Evolutionary conservation across 2,113 vertebrate genomes (phyloP).

Genomic region (Promerops cafer): DNA sequence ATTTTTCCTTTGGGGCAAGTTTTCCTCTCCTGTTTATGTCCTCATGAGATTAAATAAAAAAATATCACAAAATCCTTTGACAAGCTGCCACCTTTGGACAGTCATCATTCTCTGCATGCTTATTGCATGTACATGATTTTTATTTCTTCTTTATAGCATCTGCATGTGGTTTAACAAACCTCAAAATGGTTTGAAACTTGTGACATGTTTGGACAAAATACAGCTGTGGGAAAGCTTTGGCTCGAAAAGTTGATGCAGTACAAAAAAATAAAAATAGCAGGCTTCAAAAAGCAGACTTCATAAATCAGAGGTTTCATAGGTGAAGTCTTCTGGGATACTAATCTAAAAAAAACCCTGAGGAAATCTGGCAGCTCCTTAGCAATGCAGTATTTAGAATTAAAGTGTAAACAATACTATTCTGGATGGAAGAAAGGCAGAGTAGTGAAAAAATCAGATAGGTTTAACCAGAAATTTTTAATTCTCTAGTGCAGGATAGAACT

Average conservation of each 20-base stretch:
- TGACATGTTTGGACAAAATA: conserved; percentile 18
- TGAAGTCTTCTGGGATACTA: not conserved
- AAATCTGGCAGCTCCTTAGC: not conserved
- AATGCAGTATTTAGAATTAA: not conserved
- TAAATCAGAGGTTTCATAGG: conserved; percentile 6
- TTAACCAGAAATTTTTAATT: not conserved
- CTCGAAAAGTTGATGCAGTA: not conserved
- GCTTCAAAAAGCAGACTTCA: not conserved
- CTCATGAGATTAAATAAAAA: not conserved
- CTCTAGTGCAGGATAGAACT: not conserved
- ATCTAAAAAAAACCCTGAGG: not conserved
- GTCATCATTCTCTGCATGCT: not conserved
- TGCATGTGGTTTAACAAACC: not conserved
- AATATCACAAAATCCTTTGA: not conserved
- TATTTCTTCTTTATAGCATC: not conserved
- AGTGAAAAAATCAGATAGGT: not conserved
- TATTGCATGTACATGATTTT: not conserved
- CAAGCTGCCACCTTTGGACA: not conserved
- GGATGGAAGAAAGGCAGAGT: not conserved
- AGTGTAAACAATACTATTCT: not conserved
- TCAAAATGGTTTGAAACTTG: not conserved
- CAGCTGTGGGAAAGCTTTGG: not conserved
- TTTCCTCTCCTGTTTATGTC: not conserved
- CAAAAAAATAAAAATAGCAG: not conserved
- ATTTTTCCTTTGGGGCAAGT: not conserved